A percentile compares a stretch with the other conserved stretches of the same genome.
Evolutionary conservation across 2,888 invertebrate species (phyloP).

Genomic region (Hyposoter dolosus): DNA sequence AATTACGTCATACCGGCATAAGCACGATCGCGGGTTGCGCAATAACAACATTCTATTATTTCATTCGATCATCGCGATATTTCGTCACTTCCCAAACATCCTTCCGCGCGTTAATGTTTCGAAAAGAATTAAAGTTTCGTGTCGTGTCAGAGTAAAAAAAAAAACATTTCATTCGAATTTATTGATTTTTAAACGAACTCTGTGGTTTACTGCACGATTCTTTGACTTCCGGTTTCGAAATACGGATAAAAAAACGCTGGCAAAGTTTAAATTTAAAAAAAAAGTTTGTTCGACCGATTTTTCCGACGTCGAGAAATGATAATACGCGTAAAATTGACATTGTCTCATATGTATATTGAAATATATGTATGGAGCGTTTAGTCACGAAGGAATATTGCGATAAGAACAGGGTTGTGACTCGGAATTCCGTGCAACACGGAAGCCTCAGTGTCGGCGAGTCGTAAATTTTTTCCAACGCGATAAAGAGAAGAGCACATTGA

Average conservation of each 20-base stretch:
- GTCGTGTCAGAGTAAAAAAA: no score
- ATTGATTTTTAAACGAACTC: no score
- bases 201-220: no score
- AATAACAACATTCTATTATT: background rate
- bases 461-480: slow-evolving; percentile 58
- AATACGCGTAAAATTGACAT: background rate
- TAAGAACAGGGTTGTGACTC: slow-evolving; percentile 32
- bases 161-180: no score
- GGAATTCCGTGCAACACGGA: slow-evolving; percentile 61
- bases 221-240: background rate
- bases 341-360: background rate
- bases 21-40: no score
- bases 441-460: slow-evolving; percentile 37
- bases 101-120: background rate
- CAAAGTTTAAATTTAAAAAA: background rate
- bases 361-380: slow-evolving; percentile 23
- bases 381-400: slow-evolving; percentile 47
- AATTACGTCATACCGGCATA: background rate
- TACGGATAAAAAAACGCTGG: no score
- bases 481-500: slow-evolving; percentile 16
- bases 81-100: background rate
- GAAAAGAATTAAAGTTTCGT: background rate
- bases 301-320: background rate
- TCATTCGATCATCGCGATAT: background rate
- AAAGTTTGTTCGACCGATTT: background rate